Evolutionary conservation across 1,140 invertebrate species (phyloP).

Genomic region (Drosophila kanapiae): DNA sequence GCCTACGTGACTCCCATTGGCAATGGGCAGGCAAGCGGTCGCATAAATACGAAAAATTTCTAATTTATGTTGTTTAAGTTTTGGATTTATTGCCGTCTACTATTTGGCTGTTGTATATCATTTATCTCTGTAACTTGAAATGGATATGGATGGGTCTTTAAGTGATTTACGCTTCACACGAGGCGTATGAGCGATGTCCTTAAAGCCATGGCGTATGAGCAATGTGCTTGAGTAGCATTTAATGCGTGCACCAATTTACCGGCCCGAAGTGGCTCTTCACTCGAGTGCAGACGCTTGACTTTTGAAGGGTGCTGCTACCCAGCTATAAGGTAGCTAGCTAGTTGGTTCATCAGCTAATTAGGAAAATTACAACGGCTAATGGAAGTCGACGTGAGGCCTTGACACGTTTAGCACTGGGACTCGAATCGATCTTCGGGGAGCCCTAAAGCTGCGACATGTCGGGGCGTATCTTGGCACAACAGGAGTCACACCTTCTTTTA

Average conservation of each 20-base stretch:
- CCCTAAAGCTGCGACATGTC: conserved; percentile 47
- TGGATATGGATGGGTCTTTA: conserved; percentile 55
- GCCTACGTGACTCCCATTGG: conserved; percentile 65
- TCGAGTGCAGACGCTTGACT: conserved; percentile 55
- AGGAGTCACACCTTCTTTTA: conserved; percentile 34
- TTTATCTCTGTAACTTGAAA: conserved; percentile 43
- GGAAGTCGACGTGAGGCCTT: conserved; percentile 32
- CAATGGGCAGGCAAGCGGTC: conserved; percentile 48
- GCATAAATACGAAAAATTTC: conserved; percentile 68
- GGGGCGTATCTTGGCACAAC: conserved; percentile 32
- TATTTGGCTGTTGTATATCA: conserved; percentile 55
- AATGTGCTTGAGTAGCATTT: conserved; percentile 57
- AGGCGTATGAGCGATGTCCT: conserved; percentile 44
- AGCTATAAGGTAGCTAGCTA: conserved; percentile 1
- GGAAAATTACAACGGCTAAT: conserved; percentile 47
- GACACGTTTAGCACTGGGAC: conserved; percentile 39
- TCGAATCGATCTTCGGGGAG: conserved; percentile 51
- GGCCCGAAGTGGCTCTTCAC: conserved; percentile 58
- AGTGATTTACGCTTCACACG: conserved; percentile 39
- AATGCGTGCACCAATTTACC: conserved; percentile 70
- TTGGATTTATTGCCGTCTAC: conserved; percentile 74
- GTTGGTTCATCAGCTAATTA: conserved; percentile 55
- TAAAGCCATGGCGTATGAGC: conserved; percentile 60
- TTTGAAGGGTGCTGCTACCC: conserved; percentile 4
- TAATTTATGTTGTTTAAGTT: conserved; percentile 81